Conservation (phyloP, 2,797 vertebrate species). For the Fringilla coelebs region DNA sequence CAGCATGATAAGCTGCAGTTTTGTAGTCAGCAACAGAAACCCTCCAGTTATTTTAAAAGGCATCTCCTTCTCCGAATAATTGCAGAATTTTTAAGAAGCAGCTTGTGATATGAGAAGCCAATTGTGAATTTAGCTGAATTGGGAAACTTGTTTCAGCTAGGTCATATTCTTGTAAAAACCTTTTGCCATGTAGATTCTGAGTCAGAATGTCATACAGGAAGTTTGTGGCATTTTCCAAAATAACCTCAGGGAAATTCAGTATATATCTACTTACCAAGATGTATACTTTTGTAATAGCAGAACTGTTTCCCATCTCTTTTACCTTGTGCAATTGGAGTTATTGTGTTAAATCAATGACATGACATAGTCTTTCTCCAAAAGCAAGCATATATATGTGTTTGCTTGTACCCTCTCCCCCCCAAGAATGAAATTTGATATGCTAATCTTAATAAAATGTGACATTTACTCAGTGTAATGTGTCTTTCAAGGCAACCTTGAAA, state of each 20-base stretch:
- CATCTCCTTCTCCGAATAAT: background rate
- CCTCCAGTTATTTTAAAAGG: background rate
- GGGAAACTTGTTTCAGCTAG: background rate
- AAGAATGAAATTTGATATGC: background rate
- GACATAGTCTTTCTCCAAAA: background rate
- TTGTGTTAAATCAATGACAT: background rate
- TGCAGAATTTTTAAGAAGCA: background rate
- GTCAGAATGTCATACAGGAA: background rate
- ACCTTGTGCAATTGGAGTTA: background rate
- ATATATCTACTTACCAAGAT: background rate
- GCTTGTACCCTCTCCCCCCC: accelerated
- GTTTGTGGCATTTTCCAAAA: background rate
- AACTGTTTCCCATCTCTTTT: background rate
- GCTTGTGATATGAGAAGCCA: background rate
- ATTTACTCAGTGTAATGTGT: background rate
- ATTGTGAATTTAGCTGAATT: background rate
- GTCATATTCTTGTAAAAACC: accelerated
- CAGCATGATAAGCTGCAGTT: background rate
- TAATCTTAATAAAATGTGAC: background rate
- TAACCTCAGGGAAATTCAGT: background rate
- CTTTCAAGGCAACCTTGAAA: background rate
- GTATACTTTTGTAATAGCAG: background rate
- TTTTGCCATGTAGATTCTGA: background rate
- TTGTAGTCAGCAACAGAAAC: background rate
- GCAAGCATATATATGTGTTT: accelerated